Percentiles rank a stretch among this genome's conserved stretches.
These are phyloP conservation scores for Incurvaria masculella DNA, from an alignment of 2,888 invertebrate genomes.

Conservation along the genomic window DNA sequence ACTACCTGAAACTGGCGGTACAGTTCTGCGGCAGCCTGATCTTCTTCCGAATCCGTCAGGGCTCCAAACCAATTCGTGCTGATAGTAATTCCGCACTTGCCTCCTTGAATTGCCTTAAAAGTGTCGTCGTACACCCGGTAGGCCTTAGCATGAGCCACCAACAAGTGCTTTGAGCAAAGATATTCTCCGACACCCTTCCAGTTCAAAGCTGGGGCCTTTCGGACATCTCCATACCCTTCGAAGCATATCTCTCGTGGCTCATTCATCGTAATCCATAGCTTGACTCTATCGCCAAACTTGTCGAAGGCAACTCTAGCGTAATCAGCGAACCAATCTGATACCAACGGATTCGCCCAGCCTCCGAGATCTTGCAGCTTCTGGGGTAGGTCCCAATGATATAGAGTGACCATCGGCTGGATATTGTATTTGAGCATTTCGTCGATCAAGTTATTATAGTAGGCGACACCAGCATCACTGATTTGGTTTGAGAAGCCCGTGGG, in stretches of 20 bases:
- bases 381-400: constrained; percentile 49
- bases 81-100: constrained; percentile 8
- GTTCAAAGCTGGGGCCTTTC: constrained; percentile 21
- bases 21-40: constrained; percentile 30
- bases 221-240: constrained; percentile 28
- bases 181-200: constrained; percentile 30
- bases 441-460: constrained; percentile 61
- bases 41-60: constrained; percentile 27
- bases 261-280: constrained; percentile 51
- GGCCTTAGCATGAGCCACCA: constrained; percentile 39
- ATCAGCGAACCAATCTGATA: constrained; percentile 27
- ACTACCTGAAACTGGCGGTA: constrained; percentile 21
- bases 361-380: constrained; percentile 52
- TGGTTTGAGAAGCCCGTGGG: constrained; percentile 38
- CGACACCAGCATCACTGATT: constrained; percentile 50
- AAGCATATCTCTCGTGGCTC: constrained; percentile 36
- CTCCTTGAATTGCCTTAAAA: constrained; percentile 27
- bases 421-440: constrained; percentile 45
- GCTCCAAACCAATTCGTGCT: constrained; percentile 16
- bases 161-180: constrained; percentile 29
- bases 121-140: constrained; percentile 24
- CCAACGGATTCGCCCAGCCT: constrained; percentile 32
- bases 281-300: constrained; percentile 29
- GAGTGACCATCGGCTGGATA: constrained; percentile 49
- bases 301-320: constrained; percentile 28